These are phyloP conservation scores for Scleropages formosus DNA, from an alignment of 2,797 vertebrate genomes.

Conservation along the genomic window DNA sequence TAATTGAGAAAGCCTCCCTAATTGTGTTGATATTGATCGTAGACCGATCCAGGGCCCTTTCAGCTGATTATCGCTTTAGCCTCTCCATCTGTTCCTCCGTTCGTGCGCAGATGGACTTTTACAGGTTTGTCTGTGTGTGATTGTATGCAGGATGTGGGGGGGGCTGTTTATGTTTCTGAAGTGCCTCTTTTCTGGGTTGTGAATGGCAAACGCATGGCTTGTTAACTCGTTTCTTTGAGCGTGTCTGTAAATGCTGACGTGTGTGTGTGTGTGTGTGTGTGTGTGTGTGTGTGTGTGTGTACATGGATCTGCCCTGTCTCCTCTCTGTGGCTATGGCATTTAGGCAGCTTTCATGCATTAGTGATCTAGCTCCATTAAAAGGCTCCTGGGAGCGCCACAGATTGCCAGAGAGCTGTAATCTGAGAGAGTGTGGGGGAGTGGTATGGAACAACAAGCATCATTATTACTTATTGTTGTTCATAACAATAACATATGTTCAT, in stretches of 20 bases:
- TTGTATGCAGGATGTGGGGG: neutral
- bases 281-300: conserved; percentile 12
- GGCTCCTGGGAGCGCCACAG: neutral
- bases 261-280: too few relatives aligned
- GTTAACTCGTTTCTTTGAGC: too few relatives aligned
- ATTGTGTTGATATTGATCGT: conserved; percentile 39
- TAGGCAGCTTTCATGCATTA: neutral
- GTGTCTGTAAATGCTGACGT: too few relatives aligned
- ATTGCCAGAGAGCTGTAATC: neutral
- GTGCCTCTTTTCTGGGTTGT: neutral
- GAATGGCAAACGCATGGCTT: neutral
- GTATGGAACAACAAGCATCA: neutral
- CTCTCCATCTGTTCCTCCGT: neutral
- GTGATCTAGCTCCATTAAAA: conserved; percentile 7
- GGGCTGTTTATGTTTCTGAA: too few relatives aligned
- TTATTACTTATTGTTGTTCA: neutral
- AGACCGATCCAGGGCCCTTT: conserved; percentile 29
- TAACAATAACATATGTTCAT: conserved; percentile 13
- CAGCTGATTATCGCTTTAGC: neutral
- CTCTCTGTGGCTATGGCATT: neutral
- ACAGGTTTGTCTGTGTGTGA: neutral
- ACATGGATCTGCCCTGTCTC: neutral
- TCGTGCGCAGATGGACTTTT: too few relatives aligned
- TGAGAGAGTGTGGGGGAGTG: neutral
- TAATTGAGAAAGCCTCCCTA: conserved; percentile 35